These are phyloP conservation scores for Hemicentrotus pulcherrimus DNA, from an alignment of 35 echinoderm and acorn worm genomes.

Conservation along the genomic window DNA sequence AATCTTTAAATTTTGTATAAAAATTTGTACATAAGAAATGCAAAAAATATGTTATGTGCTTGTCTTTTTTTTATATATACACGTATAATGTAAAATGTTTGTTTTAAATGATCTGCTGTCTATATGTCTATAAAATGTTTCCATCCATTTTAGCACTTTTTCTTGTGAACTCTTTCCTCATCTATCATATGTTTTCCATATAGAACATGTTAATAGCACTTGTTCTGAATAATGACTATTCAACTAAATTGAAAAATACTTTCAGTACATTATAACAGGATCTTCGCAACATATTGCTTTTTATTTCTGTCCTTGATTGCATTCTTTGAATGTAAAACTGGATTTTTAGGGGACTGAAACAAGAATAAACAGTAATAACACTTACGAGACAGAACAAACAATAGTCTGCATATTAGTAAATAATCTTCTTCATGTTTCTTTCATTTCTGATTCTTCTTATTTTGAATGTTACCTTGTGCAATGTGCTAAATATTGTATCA, in stretches of 20 bases:
- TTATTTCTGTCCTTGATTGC: not conserved
- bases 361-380: not conserved
- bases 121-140: not conserved
- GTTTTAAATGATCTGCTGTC: not conserved
- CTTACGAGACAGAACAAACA: not conserved
- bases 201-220: not conserved
- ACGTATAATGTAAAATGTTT: not conserved
- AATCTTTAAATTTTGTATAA: not conserved
- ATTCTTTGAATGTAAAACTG: not conserved
- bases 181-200: too few species aligned
- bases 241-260: not conserved
- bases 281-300: not conserved
- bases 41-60: not conserved
- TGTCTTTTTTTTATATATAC: not conserved
- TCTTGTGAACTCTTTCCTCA: not conserved
- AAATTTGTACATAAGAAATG: not conserved
- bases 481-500: conserved; percentile 8
- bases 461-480: not conserved
- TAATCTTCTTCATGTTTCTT: not conserved
- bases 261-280: not conserved
- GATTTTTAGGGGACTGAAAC: not conserved
- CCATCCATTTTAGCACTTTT: not conserved
- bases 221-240: not conserved
- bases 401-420: not conserved
- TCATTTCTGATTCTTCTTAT: not conserved